Base-by-base conservation (phyloP, 2,113 vertebrate genomes). In the Oriolus oriolus region DNA sequence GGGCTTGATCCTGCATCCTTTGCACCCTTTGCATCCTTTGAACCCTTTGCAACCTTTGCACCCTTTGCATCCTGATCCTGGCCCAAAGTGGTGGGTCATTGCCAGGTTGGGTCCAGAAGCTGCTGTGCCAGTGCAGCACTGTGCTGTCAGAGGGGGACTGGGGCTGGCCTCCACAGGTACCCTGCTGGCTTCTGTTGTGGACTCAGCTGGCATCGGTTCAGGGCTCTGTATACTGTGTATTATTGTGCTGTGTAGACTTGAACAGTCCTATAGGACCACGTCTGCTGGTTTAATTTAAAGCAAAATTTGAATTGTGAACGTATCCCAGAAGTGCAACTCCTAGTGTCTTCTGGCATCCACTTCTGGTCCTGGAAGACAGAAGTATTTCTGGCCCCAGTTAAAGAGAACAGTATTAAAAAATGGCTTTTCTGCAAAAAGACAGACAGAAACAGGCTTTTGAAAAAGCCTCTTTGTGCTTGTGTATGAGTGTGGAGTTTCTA, bases 131-230 rank as follows among this genome's bases (percentile, higher is more conserved):
- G 14, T 1, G 2, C 37, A 70, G 35, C 35, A 3, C n/a, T 41
- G n/a, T 0, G 0, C 13, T 5, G 3, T 59, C 54, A 41, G 49
- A 0, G 1, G 9, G 3, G 49, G 8, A 4, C 3, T 1, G 2
- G 30, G 69, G 9, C 11, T 53, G 49, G 26, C 26, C 3, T 8
- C 42, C 21, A 22, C 9, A 41, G 42, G 19, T 13, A 23, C 16
- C 26, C n/a, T 54, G 28, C 26, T 65, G 11, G 0, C 59, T 74
- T 83, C 59, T 73, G 3, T 12, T 61, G 16, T 56, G n/a, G 35
- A 22, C 50, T 50, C 64, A 21, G 27, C 0, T 86, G 76, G 42
- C 68, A 59, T 30, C 27, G 4, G 0, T 54, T 86, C 71, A 77
- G 30, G 83, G 19, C 60, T 90, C 54, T 50, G 1, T 47, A 57